Evolutionary conservation across 2,797 vertebrate genomes (phyloP), one percentile per base, ranked within the genome.

Genomic region (Rhinoraja longicauda): DNA sequence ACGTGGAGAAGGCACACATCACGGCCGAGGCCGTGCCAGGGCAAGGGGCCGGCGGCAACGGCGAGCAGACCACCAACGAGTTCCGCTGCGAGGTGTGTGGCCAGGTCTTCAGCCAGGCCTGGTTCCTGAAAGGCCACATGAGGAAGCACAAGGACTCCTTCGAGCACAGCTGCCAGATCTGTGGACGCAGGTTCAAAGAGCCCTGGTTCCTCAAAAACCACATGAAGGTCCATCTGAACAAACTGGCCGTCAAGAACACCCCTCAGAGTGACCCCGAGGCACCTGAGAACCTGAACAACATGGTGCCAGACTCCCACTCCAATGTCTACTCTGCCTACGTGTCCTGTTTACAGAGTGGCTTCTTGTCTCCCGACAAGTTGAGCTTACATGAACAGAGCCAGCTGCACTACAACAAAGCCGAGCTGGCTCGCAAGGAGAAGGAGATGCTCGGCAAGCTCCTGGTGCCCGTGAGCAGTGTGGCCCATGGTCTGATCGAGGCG

Each of bases 171-270:
- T 99, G 99, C 95, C 98, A 99, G 96, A 99, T 99, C 94, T 99
- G 99, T 0, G 99, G 99, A 93, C 97, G 99, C 76, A 98, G 99
- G 94, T 99, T 99, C 95, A 99, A 99, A 93, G 99, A 99, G 95
- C 99, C 99, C 90, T 99, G 99, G 99, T 99, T 99, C 95, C 97
- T 99, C 75, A 99, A 99, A 96, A 99, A 99, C 94, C 99, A 99
- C 96, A 99, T 99, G 99, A 99, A 99, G 95, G 99, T 99, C 84
- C 99, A 99, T 95, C 98, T 99, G 94, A 99, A 99, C 95, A 99
- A 99, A 94, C 95, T 99, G 93, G 98, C 98, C 1, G 98, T 99
- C 94, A 99, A 99, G 96, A 99, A 94, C 96, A 99, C 99, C 95
- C 97, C 98, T 10, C 97, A 97, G 5, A 96, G 94, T 21, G 98